Conservation (phyloP, 2,888 invertebrate species). For the Cryptocheilus praepositus region DNA sequence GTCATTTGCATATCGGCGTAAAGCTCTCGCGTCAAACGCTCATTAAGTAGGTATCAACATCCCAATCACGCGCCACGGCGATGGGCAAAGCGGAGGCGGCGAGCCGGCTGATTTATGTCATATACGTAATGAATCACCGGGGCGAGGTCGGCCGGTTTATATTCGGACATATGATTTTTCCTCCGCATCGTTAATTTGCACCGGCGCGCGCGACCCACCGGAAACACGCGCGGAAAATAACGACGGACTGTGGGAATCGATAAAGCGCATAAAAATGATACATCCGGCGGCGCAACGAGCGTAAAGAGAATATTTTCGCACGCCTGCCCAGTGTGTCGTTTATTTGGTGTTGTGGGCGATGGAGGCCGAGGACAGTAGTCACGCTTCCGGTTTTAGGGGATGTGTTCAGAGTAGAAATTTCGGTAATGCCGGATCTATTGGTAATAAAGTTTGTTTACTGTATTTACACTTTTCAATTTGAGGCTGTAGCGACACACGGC, state of each 20-base stretch:
- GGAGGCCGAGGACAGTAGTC: not conserved
- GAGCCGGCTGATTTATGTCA: not conserved
- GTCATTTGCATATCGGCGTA: slow-evolving; percentile 6
- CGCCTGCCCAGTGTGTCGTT: not conserved
- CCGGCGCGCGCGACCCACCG: not conserved
- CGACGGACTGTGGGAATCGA: slow-evolving; percentile 1
- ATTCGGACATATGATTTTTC: slow-evolving; percentile 1
- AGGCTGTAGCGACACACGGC: no score
- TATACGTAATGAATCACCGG: not conserved
- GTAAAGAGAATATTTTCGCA: not conserved
- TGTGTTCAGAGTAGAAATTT: no score
- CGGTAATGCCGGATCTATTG: no score
- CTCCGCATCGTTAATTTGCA: not conserved
- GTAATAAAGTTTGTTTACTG: no score
- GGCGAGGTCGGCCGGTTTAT: not conserved
- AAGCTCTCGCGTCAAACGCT: slow-evolving; percentile 10
- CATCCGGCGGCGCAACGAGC: not conserved
- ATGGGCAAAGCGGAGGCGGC: not conserved
- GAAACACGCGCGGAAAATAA: not conserved
- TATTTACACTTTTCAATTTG: no score
- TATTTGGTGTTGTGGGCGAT: not conserved
- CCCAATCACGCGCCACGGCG: not conserved
- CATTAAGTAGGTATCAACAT: slow-evolving; percentile 7
- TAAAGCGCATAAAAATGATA: slow-evolving; percentile 7
- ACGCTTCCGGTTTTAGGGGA: no score